A percentile compares a stretch with the other conserved stretches of the same genome.
Evolutionary conservation across 53 echinoderm and acorn worm genomes (phyloP).

Genomic region (Patiria pectinifera): DNA sequence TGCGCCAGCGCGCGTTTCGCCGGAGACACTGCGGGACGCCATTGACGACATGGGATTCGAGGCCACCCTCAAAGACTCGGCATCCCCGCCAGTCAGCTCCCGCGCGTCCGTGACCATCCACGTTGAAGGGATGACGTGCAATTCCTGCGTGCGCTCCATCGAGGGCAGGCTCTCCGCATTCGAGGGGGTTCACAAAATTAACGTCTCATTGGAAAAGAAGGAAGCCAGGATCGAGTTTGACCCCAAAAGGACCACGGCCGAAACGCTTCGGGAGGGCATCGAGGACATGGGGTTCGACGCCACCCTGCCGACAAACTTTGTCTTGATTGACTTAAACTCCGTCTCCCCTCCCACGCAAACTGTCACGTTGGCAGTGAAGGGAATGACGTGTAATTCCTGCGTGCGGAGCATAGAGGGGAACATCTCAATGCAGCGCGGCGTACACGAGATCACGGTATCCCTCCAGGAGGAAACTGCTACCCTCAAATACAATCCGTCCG

Average conservation of each 20-base stretch:
- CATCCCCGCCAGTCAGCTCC: background rate
- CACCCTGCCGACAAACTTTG: constrained; percentile 43
- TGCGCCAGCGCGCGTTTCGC: constrained; percentile 19
- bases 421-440: constrained; percentile 59
- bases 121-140: constrained; percentile 96
- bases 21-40: constrained; percentile 67
- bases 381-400: constrained; percentile 89
- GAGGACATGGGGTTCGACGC: constrained; percentile 94
- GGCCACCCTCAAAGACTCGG: constrained; percentile 45
- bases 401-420: constrained; percentile 70
- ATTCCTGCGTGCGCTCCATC: constrained; percentile 87
- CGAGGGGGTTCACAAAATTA: constrained; percentile 73
- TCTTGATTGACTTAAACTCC: constrained; percentile 25
- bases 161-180: constrained; percentile 74
- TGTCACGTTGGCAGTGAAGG: constrained; percentile 60
- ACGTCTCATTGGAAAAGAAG: constrained; percentile 78
- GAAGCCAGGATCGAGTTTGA: constrained; percentile 79
- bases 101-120: constrained; percentile 13
- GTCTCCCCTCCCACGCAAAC: constrained; percentile 2
- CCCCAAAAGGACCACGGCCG: constrained; percentile 64
- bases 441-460: constrained; percentile 63
- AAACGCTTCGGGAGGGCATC: constrained; percentile 74
- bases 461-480: constrained; percentile 61
- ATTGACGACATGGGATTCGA: constrained; percentile 96
- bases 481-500: constrained; percentile 36